Evolutionary conservation across 2,888 invertebrate genomes (phyloP), one percentile per base, ranked within the genome.

Genomic region (Mythimna vitellina): DNA sequence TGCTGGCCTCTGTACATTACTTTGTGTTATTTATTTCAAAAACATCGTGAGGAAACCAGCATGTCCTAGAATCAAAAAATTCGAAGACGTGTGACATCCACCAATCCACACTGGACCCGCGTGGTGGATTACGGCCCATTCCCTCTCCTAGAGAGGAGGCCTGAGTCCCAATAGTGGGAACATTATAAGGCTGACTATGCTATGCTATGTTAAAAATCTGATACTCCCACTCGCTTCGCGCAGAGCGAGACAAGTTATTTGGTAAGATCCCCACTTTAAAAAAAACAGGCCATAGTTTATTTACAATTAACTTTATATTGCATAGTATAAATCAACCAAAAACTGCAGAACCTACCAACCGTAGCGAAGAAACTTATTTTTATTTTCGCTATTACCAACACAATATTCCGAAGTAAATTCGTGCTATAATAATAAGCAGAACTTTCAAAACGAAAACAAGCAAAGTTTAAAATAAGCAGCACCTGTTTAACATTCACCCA

Each of bases 401-500:
- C n/a, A 61, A 56, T 53, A 57, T 78, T 14, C 32, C 2, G 46
- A 78, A 63, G 57, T 51, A 71, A 75, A 58, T 62, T 42, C 14
- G 9, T 25, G 42, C 32, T n/a, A 60, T 56, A 76, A 53, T 46
- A 70, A 56, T 58, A 70, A 66, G n/a, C 25, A 53, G 9, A 78
- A 67, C 60, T 74, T 67, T 60, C 12, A 57, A 54, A 66, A 65
- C n/a, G n/a, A 69, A 70, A 73, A 70, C 60, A 73, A 60, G 46
- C 42, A 22, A 67, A 78, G 56, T 81, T 80, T 61, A 65, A 68
- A 68, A 75, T 65, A 53, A 57, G 25, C n/a, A 54, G 35, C 68
- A 68, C 38, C 76, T 68, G 76, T 65, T 68, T 78, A 46, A 54
- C 51, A 80, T 77, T 74, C 53, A 53, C 6, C 20, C 66, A 67